These are phyloP conservation scores for Poecile montanus DNA, from an alignment of 2,797 vertebrate species.

Conservation along the genomic window DNA sequence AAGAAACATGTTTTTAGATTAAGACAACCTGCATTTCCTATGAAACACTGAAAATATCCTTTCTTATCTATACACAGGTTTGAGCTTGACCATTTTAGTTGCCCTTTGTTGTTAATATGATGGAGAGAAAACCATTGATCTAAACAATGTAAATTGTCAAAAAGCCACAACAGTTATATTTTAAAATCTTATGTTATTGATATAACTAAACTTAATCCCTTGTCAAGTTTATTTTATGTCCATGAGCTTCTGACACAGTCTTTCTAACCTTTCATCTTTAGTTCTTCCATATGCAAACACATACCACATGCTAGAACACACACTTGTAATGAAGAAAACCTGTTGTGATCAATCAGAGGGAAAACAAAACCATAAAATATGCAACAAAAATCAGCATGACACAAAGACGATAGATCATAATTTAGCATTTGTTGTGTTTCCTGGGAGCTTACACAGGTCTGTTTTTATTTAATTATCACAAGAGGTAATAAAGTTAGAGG, in stretches of 20 bases:
- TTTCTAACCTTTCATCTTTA: not conserved
- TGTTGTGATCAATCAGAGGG: not conserved
- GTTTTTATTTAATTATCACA: constrained; percentile 68
- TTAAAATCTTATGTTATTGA: not conserved
- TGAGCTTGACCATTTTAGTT: not conserved
- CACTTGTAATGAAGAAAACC: not conserved
- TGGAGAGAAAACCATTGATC: not conserved
- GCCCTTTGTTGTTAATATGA: not conserved
- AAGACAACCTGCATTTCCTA: not conserved
- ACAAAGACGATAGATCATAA: constrained; percentile 5
- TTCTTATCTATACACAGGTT: not conserved
- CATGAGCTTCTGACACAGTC: not conserved
- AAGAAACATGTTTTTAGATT: not conserved
- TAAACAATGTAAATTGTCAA: not conserved
- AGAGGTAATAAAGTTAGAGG: constrained; percentile 57
- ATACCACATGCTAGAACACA: not conserved
- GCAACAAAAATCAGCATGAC: constrained; percentile 18
- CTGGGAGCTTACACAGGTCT: constrained; percentile 15
- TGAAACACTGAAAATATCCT: not conserved
- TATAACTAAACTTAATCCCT: not conserved
- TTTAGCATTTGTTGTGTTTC: constrained; percentile 46
- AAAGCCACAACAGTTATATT: not conserved
- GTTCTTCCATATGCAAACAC: not conserved
- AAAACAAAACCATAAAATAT: constrained; percentile 21
- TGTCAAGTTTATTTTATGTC: not conserved